Percentiles rank a stretch among this genome's conserved stretches.
phyloP scores from a whole-genome alignment of 2,797 vertebrate genomes.

The Dromococcyx pavoninus region DNA sequence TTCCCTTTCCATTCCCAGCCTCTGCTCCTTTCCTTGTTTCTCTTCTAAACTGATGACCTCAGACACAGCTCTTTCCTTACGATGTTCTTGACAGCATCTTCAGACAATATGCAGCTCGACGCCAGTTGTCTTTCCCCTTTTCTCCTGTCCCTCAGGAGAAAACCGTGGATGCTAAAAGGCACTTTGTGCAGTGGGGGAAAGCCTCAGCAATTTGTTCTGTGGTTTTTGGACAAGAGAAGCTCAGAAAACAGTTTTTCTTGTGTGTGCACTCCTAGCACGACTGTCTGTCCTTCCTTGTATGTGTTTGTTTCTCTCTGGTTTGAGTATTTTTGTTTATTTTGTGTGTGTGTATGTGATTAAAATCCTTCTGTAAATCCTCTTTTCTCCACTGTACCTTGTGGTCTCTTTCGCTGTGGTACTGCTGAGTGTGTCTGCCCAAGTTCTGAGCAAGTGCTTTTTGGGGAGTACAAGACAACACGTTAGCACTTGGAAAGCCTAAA shows the following conservation, averaged over 20 bases:
- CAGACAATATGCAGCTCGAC: slow-evolving; percentile 64
- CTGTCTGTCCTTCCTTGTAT: not conserved
- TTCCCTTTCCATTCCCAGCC: slow-evolving; percentile 13
- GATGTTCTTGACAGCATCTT: slow-evolving; percentile 75
- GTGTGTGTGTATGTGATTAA: not conserved
- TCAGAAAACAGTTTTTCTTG: slow-evolving; percentile 34
- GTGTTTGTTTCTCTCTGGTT: not conserved
- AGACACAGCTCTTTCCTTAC: slow-evolving; percentile 73
- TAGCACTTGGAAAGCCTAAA: not conserved
- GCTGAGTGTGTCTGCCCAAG: not conserved
- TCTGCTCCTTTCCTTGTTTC: slow-evolving; percentile 42
- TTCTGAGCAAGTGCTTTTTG: not conserved
- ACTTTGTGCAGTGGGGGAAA: slow-evolving; percentile 52
- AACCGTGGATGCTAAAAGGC: slow-evolving; percentile 69
- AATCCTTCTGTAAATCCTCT: not conserved
- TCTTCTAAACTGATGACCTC: slow-evolving; percentile 76
- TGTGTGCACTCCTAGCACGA: not conserved
- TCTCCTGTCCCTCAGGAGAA: slow-evolving; percentile 67
- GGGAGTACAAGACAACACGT: not conserved
- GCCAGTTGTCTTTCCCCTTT: slow-evolving; percentile 68
- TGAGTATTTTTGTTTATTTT: not conserved
- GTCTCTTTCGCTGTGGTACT: not conserved
- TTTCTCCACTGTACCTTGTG: not conserved
- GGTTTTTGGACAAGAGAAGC: slow-evolving; percentile 56
- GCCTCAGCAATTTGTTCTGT: slow-evolving; percentile 65